Evolutionary conservation across 2,797 vertebrate genomes (phyloP).

Genomic region (Sebastes oblongus): DNA sequence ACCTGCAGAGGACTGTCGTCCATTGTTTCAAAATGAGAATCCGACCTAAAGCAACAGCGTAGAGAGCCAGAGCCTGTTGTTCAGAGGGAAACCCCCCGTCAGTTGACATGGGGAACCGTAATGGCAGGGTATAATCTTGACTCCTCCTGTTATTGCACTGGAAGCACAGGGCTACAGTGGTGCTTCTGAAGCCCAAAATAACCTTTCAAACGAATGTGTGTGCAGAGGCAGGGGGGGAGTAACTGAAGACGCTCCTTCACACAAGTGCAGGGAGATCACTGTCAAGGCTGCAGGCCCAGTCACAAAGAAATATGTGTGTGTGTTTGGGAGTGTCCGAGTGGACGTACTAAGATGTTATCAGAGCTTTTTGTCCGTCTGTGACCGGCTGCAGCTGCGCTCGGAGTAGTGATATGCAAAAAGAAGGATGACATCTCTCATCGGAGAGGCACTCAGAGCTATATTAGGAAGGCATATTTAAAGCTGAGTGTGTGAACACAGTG

Average conservation of each 20-base stretch:
- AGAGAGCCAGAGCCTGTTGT: slow-evolving; percentile 39
- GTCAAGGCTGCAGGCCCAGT: slow-evolving; percentile 78
- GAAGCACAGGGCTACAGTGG: slow-evolving; percentile 61
- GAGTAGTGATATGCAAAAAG: slow-evolving; percentile 42
- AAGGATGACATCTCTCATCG: slow-evolving; percentile 33
- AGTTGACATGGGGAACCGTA: slow-evolving; percentile 44
- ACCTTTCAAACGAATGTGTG: slow-evolving; percentile 69
- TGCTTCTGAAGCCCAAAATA: slow-evolving; percentile 82
- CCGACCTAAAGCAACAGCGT: slow-evolving; percentile 13
- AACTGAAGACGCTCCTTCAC: slow-evolving; percentile 84
- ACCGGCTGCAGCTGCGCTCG: slow-evolving; percentile 49
- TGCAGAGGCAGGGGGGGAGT: slow-evolving; percentile 66
- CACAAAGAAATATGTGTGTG: slow-evolving; percentile 46
- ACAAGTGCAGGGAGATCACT: slow-evolving; percentile 89
- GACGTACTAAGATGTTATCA: slow-evolving; percentile 10
- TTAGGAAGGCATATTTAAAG: background rate
- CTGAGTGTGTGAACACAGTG: slow-evolving; percentile 17
- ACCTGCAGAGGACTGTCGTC: slow-evolving; percentile 88
- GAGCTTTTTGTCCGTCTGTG: slow-evolving; percentile 25
- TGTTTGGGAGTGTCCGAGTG: slow-evolving; percentile 31
- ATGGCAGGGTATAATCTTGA: slow-evolving; percentile 63
- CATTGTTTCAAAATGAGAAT: slow-evolving; percentile 74
- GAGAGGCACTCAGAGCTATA: slow-evolving; percentile 6
- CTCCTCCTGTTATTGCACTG: slow-evolving; percentile 79
- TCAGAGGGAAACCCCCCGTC: slow-evolving; percentile 60